Conservation (phyloP, 2,888 invertebrate species). For the Chymomyza procnemis region DNA sequence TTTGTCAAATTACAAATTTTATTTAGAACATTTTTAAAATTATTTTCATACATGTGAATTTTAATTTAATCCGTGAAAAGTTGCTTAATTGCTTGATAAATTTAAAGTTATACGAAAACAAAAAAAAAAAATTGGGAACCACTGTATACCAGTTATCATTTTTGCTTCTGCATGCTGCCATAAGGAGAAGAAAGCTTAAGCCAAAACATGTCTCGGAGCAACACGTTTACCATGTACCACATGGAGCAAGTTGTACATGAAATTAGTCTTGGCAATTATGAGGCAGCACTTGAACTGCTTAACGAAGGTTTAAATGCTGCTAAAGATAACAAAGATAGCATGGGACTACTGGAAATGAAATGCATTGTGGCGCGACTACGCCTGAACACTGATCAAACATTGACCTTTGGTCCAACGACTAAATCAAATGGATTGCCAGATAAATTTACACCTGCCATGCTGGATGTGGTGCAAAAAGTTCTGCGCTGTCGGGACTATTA, state of each 20-base stretch:
- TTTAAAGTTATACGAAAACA: background rate
- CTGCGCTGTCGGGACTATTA: slow-evolving; percentile 87
- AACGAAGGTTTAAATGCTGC: slow-evolving; percentile 27
- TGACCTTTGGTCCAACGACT: slow-evolving; percentile 5
- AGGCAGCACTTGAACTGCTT: slow-evolving; percentile 40
- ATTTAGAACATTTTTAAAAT: background rate
- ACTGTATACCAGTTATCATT: slow-evolving; percentile 29
- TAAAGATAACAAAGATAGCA: slow-evolving; percentile 16
- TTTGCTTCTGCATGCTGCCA: slow-evolving; percentile 64
- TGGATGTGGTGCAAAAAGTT: slow-evolving; percentile 83
- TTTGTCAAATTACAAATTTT: background rate
- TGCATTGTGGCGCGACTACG: slow-evolving; percentile 47
- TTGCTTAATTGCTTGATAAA: background rate
- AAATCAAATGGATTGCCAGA: slow-evolving; percentile 37
- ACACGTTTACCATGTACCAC: background rate
- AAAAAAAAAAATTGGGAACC: background rate
- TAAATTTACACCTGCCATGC: slow-evolving; percentile 87
- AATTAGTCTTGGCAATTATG: slow-evolving; percentile 46
- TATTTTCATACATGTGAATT: background rate
- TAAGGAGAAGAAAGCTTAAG: slow-evolving; percentile 8
- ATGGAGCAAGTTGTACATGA: slow-evolving; percentile 38
- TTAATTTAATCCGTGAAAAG: background rate
- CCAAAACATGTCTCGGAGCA: background rate
- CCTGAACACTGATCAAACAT: slow-evolving; percentile 31
- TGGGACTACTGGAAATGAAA: slow-evolving; percentile 52